Conservation (phyloP, 2,888 invertebrate species). For the Oxycera nigricornis region DNA sequence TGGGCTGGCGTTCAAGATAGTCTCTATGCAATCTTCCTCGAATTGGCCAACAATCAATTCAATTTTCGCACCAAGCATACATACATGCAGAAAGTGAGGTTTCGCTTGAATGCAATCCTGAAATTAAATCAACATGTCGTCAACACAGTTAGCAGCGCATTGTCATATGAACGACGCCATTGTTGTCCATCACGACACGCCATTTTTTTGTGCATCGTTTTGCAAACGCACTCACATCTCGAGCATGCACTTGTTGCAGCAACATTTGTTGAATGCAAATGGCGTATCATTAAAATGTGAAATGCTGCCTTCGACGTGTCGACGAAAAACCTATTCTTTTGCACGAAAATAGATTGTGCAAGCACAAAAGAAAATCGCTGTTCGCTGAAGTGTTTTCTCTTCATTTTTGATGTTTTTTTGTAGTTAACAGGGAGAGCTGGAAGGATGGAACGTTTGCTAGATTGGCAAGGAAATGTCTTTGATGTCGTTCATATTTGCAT, state of each 20-base stretch:
- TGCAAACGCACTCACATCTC: background rate
- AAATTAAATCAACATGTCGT: background rate
- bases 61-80: background rate
- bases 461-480: too few species aligned
- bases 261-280: background rate
- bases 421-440: background rate
- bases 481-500: background rate
- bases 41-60: background rate
- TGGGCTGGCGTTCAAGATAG: background rate
- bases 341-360: background rate
- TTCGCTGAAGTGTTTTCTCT: background rate
- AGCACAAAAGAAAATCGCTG: background rate
- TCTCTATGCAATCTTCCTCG: too few species aligned
- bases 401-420: too few species aligned
- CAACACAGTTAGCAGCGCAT: background rate
- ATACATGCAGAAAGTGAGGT: background rate
- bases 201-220: slow-evolving; percentile 6
- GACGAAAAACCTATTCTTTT: background rate
- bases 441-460: background rate
- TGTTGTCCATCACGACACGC: background rate
- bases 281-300: background rate
- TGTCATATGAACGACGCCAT: background rate
- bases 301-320: background rate
- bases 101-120: slow-evolving; percentile 1
- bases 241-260: background rate